Evolutionary conservation across 2,113 vertebrate species (phyloP).

Genomic region (Chloropsis hardwickii): DNA sequence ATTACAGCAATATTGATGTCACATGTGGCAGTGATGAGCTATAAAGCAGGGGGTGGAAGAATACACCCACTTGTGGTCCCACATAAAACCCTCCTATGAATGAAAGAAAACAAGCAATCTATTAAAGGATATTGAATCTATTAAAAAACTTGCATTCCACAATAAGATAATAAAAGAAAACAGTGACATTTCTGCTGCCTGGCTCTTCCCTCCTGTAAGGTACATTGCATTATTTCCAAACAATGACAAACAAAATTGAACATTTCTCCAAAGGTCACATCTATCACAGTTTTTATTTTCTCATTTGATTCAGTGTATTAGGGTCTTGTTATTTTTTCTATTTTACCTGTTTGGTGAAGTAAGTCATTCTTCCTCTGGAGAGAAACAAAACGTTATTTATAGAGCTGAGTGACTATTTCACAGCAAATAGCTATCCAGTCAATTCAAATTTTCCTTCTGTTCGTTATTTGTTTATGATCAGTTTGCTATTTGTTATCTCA

Average conservation of each 20-base stretch:
- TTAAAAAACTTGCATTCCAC: neutral
- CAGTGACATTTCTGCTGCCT: neutral
- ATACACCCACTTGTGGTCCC: neutral
- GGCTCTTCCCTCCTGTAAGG: neutral
- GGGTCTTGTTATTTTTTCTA: constrained; percentile 27
- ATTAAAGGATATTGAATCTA: constrained; percentile 8
- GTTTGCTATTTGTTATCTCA: constrained; percentile 25
- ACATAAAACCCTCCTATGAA: neutral
- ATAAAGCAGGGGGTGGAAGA: neutral
- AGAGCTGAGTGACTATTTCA: constrained; percentile 6
- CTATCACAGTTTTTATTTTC: constrained; percentile 65
- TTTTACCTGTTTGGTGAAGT: constrained; percentile 11
- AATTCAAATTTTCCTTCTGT: constrained; percentile 12
- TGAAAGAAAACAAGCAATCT: neutral
- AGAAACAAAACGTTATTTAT: constrained; percentile 22
- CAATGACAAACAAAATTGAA: constrained; percentile 59
- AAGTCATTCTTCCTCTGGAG: neutral
- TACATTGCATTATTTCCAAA: constrained; percentile 23
- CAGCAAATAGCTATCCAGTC: constrained; percentile 14
- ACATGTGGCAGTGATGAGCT: neutral
- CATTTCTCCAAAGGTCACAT: constrained; percentile 68
- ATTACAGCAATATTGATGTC: neutral
- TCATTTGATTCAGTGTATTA: constrained; percentile 48
- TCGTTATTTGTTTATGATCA: constrained; percentile 39
- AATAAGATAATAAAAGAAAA: neutral